Evolutionary conservation across 2,888 invertebrate genomes (phyloP).

Genomic region (Emmelina monodactyla): DNA sequence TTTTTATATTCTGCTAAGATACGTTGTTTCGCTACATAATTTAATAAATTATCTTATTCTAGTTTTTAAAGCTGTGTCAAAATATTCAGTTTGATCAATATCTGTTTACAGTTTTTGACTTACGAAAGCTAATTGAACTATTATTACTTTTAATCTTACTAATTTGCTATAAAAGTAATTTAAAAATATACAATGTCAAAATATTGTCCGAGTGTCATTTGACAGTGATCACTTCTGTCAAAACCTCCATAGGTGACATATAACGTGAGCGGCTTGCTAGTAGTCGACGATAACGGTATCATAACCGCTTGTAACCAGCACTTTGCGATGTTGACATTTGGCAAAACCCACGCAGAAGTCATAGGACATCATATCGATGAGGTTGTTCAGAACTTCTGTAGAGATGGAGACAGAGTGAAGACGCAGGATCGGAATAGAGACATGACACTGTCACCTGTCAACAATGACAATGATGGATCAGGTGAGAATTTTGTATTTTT

Average conservation of each 20-base stretch:
- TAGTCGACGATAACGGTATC: constrained; percentile 67
- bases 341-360: constrained; percentile 67
- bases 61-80: no score
- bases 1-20: no score
- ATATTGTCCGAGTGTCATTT: no score
- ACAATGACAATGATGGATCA: constrained; percentile 56
- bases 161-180: no score
- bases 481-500: constrained; percentile 21
- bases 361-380: constrained; percentile 63
- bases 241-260: constrained; percentile 68
- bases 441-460: constrained; percentile 63
- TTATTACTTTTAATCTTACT: no score
- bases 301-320: constrained; percentile 73
- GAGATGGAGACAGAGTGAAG: constrained; percentile 59
- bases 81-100: no score
- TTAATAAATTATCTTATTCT: no score
- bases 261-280: constrained; percentile 72
- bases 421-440: constrained; percentile 46
- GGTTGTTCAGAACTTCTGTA: constrained; percentile 70
- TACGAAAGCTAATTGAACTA: no score
- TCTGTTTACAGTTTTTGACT: no score
- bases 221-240: no score
- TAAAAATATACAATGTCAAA: no score
- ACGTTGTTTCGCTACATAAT: no score
- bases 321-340: constrained; percentile 71